Evolutionary conservation across 1,140 invertebrate genomes (phyloP).

Genomic region (Tenebrio molitor): DNA sequence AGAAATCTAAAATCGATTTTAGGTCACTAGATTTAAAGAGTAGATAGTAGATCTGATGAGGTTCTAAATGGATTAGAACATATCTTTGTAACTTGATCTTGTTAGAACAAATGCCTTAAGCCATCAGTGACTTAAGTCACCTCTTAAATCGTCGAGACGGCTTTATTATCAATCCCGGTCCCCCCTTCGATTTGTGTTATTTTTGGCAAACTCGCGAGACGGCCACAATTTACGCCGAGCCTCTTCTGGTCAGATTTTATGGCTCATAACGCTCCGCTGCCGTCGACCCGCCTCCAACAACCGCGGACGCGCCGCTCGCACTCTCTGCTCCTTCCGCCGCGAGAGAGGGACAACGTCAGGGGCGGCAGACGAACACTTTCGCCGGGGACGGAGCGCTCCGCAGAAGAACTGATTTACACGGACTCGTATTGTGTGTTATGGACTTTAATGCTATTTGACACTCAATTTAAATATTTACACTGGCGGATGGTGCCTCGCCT

Average conservation of each 20-base stretch:
- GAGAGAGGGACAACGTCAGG: background rate
- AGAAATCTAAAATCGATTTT: too few species aligned
- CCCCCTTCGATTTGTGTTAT: too few species aligned
- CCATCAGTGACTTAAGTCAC: too few species aligned
- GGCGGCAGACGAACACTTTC: background rate
- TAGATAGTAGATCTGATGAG: too few species aligned
- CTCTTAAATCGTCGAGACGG: too few species aligned
- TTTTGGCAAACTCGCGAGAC: conserved; percentile 54
- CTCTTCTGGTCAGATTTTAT: conserved; percentile 51
- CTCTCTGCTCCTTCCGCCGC: conserved; percentile 6
- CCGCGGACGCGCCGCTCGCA: background rate
- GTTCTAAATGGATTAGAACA: too few species aligned
- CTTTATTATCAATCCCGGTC: too few species aligned
- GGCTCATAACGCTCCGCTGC: conserved; percentile 51
- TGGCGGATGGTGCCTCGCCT: conserved; percentile 44
- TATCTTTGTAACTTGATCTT: too few species aligned
- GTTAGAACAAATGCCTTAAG: too few species aligned
- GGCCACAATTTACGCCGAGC: conserved; percentile 53
- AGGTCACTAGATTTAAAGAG: too few species aligned
- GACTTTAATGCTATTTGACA: conserved; percentile 55
- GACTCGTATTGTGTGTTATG: conserved; percentile 56
- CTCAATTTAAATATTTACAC: conserved; percentile 57
- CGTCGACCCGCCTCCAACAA: conserved; percentile 24
- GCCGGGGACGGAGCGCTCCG: background rate
- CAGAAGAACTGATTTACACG: conserved; percentile 52